Evolutionary conservation across 2,113 vertebrate genomes (phyloP).

Genomic region (Campylomormyrus tamandua): DNA sequence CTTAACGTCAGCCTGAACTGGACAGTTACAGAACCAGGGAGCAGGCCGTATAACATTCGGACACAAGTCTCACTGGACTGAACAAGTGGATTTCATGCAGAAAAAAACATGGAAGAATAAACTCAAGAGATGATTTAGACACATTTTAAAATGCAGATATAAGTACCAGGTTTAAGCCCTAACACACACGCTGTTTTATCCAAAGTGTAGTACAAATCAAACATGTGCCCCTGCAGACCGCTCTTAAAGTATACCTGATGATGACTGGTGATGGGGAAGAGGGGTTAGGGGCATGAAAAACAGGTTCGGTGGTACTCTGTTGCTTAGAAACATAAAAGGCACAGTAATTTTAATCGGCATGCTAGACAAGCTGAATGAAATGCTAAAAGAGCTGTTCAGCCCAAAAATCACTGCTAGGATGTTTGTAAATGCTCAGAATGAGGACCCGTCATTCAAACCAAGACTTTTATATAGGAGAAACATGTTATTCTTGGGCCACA

Average conservation of each 20-base stretch:
- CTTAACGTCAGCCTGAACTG: background rate
- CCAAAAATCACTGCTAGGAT: background rate
- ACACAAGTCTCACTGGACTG: background rate
- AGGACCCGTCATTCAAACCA: background rate
- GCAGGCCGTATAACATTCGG: background rate
- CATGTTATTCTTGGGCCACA: background rate
- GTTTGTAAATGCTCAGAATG: background rate
- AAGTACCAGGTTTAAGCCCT: background rate
- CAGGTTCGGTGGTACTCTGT: background rate
- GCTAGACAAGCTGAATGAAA: background rate
- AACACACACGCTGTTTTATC: background rate
- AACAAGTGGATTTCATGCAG: background rate
- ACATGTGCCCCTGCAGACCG: background rate
- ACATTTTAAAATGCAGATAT: background rate
- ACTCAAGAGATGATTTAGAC: background rate
- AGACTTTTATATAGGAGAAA: background rate
- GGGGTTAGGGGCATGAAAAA: background rate
- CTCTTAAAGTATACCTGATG: background rate
- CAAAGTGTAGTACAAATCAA: background rate
- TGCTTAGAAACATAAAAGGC: background rate
- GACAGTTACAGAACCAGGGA: background rate
- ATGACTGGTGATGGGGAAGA: background rate
- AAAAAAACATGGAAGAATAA: background rate
- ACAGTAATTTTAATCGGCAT: background rate
- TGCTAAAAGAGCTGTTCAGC: background rate